Evolutionary conservation across 1,140 invertebrate species (phyloP).

Genomic region (Sitophilus oryzae): DNA sequence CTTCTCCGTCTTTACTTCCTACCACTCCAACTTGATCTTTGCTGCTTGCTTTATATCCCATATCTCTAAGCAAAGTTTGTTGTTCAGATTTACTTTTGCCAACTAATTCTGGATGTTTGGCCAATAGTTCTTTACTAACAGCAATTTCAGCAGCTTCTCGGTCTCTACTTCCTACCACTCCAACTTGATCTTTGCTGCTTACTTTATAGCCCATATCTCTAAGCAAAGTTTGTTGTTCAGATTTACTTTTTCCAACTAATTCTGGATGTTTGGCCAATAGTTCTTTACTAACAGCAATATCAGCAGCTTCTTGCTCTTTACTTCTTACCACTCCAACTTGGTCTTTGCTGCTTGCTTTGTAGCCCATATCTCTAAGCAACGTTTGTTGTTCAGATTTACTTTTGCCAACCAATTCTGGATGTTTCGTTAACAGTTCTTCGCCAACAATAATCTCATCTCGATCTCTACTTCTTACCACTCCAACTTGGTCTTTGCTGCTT

Average conservation of each 20-base stretch:
- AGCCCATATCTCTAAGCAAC: not conserved
- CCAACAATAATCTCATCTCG: too few species aligned
- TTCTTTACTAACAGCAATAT: too few species aligned
- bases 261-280: constrained; percentile 4
- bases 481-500: not conserved
- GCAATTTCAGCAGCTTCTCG: too few species aligned
- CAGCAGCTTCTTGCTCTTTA: too few species aligned
- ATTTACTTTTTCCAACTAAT: not conserved
- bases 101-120: constrained; percentile 5
- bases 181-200: too few species aligned
- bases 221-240: constrained; percentile 2
- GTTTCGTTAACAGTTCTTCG: not conserved
- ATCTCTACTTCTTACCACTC: too few species aligned
- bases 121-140: too few species aligned
- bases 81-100: constrained; percentile 2
- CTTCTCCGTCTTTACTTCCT: too few species aligned
- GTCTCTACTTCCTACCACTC: too few species aligned
- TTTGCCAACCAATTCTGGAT: not conserved
- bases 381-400: not conserved
- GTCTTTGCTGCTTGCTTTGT: not conserved
- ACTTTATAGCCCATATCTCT: constrained; percentile 1
- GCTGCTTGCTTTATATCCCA: not conserved
- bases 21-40: too few species aligned
- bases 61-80: not conserved
- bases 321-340: too few species aligned